A percentile compares a stretch with the other conserved stretches of the same genome.
These are phyloP conservation scores for Andrena minutula DNA, from an alignment of 2,888 invertebrate genomes.

Conservation along the genomic window DNA sequence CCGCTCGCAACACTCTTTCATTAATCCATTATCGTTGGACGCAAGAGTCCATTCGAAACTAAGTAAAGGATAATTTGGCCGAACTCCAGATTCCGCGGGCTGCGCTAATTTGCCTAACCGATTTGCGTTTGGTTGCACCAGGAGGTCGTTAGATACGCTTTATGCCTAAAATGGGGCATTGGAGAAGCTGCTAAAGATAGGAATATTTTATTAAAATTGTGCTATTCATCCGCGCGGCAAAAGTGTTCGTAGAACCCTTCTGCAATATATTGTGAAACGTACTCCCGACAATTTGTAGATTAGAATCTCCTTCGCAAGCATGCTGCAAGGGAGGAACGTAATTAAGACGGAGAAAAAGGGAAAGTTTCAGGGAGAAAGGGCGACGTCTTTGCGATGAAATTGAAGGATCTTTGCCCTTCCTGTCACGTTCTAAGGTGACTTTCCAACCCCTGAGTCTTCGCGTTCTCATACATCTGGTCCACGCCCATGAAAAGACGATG, in stretches of 20 bases:
- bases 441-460: slow-evolving; percentile 58
- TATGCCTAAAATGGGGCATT: neutral
- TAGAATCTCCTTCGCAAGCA: neutral
- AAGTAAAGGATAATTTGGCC: slow-evolving; percentile 37
- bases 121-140: slow-evolving; percentile 25
- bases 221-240: too few relatives aligned
- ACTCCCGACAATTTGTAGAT: too few relatives aligned
- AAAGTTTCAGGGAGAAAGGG: slow-evolving; percentile 17
- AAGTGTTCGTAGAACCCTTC: too few relatives aligned
- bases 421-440: slow-evolving; percentile 73
- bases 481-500: slow-evolving; percentile 73
- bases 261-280: too few relatives aligned
- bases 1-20: neutral
- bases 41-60: neutral
- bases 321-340: slow-evolving; percentile 7
- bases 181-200: neutral
- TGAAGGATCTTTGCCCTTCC: slow-evolving; percentile 64
- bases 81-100: slow-evolving; percentile 5
- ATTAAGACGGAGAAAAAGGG: slow-evolving; percentile 37
- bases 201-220: neutral
- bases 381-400: slow-evolving; percentile 27
- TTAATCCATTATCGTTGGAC: neutral
- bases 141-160: neutral
- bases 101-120: neutral
- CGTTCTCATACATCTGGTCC: slow-evolving; percentile 67